Conservation (phyloP, 2,888 invertebrate species). For the Melanophora roralis region DNA sequence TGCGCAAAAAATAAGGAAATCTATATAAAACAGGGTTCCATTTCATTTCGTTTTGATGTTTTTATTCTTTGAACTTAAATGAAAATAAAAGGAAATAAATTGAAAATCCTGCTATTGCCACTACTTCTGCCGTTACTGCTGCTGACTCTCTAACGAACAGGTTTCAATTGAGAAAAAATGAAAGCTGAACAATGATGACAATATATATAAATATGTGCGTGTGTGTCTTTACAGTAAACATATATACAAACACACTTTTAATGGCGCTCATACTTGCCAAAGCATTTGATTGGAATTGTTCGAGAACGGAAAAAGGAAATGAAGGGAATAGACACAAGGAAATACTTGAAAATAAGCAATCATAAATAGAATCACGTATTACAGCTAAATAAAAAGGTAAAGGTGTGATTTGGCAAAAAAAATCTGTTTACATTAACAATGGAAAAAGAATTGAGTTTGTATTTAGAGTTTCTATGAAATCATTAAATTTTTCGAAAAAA, state of each 20-base stretch:
- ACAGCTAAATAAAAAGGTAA: neutral
- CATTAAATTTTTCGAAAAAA: too few species aligned
- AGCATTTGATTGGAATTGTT: constrained; percentile 44
- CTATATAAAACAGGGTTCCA: neutral
- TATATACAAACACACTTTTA: neutral
- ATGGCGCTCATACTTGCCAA: neutral
- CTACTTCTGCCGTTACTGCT: neutral
- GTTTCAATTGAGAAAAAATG: constrained; percentile 24
- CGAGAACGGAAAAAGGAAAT: constrained; percentile 44
- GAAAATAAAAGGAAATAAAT: constrained; percentile 20
- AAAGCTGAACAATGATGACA: constrained; percentile 41
- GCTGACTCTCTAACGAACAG: constrained; percentile 3
- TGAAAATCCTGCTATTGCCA: neutral
- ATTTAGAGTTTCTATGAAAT: too few species aligned
- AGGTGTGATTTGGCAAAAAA: too few species aligned
- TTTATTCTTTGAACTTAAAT: neutral
- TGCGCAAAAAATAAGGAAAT: neutral
- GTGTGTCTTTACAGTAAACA: neutral
- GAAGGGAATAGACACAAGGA: constrained; percentile 48
- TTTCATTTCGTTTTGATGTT: neutral
- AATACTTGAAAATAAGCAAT: constrained; percentile 56
- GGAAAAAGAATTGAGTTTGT: too few species aligned
- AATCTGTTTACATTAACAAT: neutral
- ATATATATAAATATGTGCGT: constrained; percentile 3
- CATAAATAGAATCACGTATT: constrained; percentile 56